Evolutionary conservation across 2,113 vertebrate genomes (phyloP), one percentile per base, ranked within the genome.

Genomic region (Mustela lutreola): DNA sequence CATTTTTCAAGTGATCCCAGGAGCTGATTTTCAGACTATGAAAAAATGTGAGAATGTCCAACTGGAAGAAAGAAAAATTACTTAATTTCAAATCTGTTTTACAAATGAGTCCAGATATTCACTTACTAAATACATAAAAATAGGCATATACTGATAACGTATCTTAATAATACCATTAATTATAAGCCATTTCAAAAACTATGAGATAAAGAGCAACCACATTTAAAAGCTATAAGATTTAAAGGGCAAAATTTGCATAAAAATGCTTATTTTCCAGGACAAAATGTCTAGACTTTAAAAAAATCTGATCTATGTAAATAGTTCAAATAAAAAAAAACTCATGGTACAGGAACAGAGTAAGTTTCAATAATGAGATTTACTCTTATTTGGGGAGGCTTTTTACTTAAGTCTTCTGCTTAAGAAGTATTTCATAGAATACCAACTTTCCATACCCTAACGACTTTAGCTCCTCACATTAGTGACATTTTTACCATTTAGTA

Each of bases 191-290:
- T 96, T 79, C 24, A 21, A 79, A 91, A 91, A 90, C 56, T 93
- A 83, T 56, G 92, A 39, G 91, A 73, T 84, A 92, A 65, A 88
- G 19, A 89, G 50, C 33, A 97, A 91, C 53, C 36, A 84, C 78
- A 53, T 85, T 96, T 97, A 95, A 97, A 80, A 88, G 31, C 39
- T 78, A 15, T 39, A 94, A 84, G 50, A 96, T 76, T 82, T 93
- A 97, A 97, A 97, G 97, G 95, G 82, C 84, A 96, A 88, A 92
- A 85, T 97, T 97, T 95, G 50, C 96, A 97, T 97, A 95, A 97
- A 97, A 98, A 94, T 97, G 84, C 76, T 85, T 92, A 95, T 96
- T 96, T 97, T 94, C 91, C 63, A 95, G 78, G 58, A 94, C 28
- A 96, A 92, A 95, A 95, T 95, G 91, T 92, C 84, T 93, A 39